Conservation (phyloP, 1,140 invertebrate genomes). For the Conus betulinus region DNA sequence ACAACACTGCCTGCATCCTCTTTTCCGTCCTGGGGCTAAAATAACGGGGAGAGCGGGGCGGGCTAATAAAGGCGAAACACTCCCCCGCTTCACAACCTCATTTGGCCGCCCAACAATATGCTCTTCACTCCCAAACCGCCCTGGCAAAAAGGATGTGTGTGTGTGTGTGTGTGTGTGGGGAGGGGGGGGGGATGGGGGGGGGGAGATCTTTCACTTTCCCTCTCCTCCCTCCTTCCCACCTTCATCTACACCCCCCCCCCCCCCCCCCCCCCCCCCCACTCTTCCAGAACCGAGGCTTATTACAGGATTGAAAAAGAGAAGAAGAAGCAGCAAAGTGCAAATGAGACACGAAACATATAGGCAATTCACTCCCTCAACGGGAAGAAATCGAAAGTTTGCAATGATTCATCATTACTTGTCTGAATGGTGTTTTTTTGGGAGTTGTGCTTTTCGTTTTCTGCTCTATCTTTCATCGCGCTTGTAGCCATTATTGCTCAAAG, state of each 20-base stretch:
- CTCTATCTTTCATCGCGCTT: background rate
- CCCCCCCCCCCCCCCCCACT: background rate
- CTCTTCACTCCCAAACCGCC: background rate
- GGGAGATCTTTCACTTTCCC: background rate
- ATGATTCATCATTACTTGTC: conserved; percentile 20
- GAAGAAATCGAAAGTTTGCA: conserved; percentile 16
- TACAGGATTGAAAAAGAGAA: background rate
- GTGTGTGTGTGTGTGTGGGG: too few relatives aligned
- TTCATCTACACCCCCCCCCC: background rate
- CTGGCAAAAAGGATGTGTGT: background rate
- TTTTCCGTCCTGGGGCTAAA: background rate
- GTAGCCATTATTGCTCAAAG: background rate
- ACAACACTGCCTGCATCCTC: background rate
- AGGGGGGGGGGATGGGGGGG: too few relatives aligned
- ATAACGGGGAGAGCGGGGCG: background rate
- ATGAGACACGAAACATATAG: background rate
- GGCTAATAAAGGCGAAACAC: conserved; percentile 17
- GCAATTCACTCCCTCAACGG: background rate
- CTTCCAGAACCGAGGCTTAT: background rate
- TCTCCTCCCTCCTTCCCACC: background rate
- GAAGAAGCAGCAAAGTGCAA: background rate
- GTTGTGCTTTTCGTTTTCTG: background rate
- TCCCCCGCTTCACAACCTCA: background rate
- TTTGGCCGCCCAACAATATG: conserved; percentile 13
- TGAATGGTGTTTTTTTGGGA: background rate